phyloP scores from a whole-genome alignment of 2,797 vertebrate species.

The Danio jaintianensis region DNA sequence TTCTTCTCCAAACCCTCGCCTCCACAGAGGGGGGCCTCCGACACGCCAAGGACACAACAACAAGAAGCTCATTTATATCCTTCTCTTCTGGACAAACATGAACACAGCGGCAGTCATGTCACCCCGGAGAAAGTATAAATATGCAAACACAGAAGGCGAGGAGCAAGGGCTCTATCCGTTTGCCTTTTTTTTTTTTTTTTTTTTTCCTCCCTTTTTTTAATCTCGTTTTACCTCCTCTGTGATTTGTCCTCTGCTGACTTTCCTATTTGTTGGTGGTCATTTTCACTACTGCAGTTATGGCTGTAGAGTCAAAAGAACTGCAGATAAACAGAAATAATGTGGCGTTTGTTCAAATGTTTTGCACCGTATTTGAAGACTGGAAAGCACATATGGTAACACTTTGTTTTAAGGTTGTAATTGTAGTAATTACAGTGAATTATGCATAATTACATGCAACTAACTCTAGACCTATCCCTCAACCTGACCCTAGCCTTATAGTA shows the following conservation, averaged over 20 bases:
- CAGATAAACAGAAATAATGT: slow-evolving; percentile 22
- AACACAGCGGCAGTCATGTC: slow-evolving; percentile 53
- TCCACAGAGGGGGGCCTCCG: slow-evolving; percentile 28
- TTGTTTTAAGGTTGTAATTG: no score
- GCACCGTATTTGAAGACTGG: neutral
- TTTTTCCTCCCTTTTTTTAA: no score
- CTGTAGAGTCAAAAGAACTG: neutral
- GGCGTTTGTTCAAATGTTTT: neutral
- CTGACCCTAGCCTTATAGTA: no score
- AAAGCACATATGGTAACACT: no score
- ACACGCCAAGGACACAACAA: slow-evolving; percentile 59
- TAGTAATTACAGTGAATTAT: no score
- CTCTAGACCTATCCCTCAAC: no score
- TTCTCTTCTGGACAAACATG: slow-evolving; percentile 49
- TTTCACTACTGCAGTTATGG: slow-evolving; percentile 1
- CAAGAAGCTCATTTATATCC: slow-evolving; percentile 63
- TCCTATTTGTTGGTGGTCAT: slow-evolving; percentile 36
- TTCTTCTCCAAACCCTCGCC: slow-evolving; percentile 8
- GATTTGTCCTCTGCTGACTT: slow-evolving; percentile 52
- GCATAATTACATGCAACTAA: no score
- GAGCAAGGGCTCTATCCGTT: slow-evolving; percentile 18
- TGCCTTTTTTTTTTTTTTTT: slow-evolving; percentile 30
- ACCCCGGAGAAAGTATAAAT: slow-evolving; percentile 59
- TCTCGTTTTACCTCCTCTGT: slow-evolving; percentile 27
- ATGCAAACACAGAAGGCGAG: slow-evolving; percentile 50